phyloP scores from a whole-genome alignment of 2,888 invertebrate genomes.

The Stenichneumon culpator region DNA sequence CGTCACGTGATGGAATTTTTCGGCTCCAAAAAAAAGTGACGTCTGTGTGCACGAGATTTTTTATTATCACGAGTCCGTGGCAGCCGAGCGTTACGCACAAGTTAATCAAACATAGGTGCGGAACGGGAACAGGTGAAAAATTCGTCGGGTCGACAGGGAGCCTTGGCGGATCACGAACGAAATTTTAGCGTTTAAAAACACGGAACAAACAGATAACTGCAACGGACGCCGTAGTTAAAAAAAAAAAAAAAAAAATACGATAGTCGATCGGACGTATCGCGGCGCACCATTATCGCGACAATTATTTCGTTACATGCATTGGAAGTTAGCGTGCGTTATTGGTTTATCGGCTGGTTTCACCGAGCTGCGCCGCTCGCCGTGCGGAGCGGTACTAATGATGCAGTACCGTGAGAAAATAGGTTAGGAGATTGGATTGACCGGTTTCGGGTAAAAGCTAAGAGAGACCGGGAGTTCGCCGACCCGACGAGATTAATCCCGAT shows the following conservation, averaged over 20 bases:
- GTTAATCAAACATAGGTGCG: conserved; percentile 18
- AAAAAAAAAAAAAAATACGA: no score
- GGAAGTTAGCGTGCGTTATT: background rate
- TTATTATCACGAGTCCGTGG: conserved; percentile 23
- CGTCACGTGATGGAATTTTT: conserved; percentile 28
- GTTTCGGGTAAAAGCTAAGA: conserved; percentile 66
- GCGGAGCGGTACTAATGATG: background rate
- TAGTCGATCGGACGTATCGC: background rate
- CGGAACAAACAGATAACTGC: background rate
- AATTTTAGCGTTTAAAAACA: background rate
- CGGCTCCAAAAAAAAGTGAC: conserved; percentile 38
- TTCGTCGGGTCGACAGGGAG: background rate
- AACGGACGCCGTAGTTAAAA: background rate
- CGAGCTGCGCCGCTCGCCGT: conserved; percentile 6
- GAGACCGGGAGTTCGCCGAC: conserved; percentile 45
- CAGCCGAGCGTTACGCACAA: background rate
- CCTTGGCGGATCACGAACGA: background rate
- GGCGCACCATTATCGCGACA: background rate
- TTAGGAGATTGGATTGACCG: conserved; percentile 69
- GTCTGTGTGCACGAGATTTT: conserved; percentile 20
- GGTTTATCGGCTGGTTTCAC: background rate
- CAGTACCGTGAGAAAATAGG: conserved; percentile 61
- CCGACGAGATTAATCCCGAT: background rate
- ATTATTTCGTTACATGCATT: background rate
- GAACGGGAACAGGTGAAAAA: conserved; percentile 3